Evolutionary conservation across 2,888 invertebrate genomes (phyloP), one percentile per base, ranked within the genome.

Genomic region (Tridacna gigas): DNA sequence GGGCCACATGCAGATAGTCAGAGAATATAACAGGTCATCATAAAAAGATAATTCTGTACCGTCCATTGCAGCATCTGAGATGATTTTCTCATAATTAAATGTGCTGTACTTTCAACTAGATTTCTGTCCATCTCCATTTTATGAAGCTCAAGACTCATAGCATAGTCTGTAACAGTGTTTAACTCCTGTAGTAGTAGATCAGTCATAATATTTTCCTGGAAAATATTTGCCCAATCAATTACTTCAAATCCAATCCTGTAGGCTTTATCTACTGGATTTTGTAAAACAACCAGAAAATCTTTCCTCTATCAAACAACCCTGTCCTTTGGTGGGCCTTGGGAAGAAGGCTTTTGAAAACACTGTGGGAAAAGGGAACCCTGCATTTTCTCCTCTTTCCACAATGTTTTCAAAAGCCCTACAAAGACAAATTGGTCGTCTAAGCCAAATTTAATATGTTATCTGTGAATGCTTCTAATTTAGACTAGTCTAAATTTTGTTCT

Each of bases 21-120:
- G n/a, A n/a, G n/a, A n/a, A n/a, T n/a, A n/a, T n/a, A n/a, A n/a
- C n/a, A n/a, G n/a, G n/a, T n/a, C n/a, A n/a, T n/a, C n/a, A n/a
- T n/a, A n/a, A 37, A 37, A 7, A 37, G 7, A 37, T 37, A 37
- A 37, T 37, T 7, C 37, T 37, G 37, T 67, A 67, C 71, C 22
- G 51, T 22, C 48, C 71, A 71, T 0, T 51, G 22, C 18, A 71
- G 51, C 18, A 51, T 20, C 13, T 51, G 22, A 37, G 71, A 71
- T 71, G 71, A 71, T 71, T 51, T 71, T 26, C 48, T 48, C 51
- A 71, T 71, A 37, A 71, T 71, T 20, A 71, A 22, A 20, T 7
- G n/a, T 18, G 71, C 51, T 48, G 71, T 71, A 25, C 25, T 51
- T 5, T 71, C 51, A 71, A 71, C 25, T 4, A 71, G 56, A 18